Evolutionary conservation across 2,888 invertebrate species (phyloP).

Genomic region (Heliconius erato): DNA sequence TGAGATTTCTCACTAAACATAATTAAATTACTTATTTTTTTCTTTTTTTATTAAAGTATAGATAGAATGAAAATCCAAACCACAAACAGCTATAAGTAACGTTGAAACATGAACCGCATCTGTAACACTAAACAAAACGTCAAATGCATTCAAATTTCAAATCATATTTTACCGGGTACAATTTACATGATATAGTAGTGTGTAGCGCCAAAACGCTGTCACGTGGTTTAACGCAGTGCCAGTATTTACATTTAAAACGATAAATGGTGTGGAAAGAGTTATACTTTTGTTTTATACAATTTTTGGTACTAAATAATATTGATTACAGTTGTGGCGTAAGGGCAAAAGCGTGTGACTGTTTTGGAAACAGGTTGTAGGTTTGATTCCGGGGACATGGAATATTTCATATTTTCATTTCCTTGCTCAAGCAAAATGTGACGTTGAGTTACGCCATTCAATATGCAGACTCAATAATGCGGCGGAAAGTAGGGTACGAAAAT

Average conservation of each 20-base stretch:
- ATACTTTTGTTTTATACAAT: conserved; percentile 8
- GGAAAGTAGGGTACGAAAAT: background rate
- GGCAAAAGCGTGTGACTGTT: background rate
- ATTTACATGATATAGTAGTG: conserved; percentile 49
- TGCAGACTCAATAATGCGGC: background rate
- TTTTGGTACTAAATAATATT: background rate
- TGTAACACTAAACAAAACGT: conserved; percentile 43
- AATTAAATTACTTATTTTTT: background rate
- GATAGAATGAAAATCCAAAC: background rate
- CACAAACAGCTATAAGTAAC: background rate
- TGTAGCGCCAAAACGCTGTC: conserved; percentile 52
- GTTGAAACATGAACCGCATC: conserved; percentile 15
- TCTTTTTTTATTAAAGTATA: too few relatives aligned
- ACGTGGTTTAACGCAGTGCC: conserved; percentile 45
- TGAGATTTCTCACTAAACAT: background rate
- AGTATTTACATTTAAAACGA: conserved; percentile 16
- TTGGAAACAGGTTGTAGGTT: background rate
- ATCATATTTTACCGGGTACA: conserved; percentile 48
- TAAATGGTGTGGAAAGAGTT: conserved; percentile 32
- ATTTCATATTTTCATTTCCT: background rate
- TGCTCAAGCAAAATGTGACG: background rate
- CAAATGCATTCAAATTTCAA: conserved; percentile 47
- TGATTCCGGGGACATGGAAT: too few relatives aligned
- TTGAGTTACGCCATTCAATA: background rate
- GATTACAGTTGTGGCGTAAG: too few relatives aligned